Conservation (phyloP, 2,888 invertebrate species). For the Sialis lutaria region DNA sequence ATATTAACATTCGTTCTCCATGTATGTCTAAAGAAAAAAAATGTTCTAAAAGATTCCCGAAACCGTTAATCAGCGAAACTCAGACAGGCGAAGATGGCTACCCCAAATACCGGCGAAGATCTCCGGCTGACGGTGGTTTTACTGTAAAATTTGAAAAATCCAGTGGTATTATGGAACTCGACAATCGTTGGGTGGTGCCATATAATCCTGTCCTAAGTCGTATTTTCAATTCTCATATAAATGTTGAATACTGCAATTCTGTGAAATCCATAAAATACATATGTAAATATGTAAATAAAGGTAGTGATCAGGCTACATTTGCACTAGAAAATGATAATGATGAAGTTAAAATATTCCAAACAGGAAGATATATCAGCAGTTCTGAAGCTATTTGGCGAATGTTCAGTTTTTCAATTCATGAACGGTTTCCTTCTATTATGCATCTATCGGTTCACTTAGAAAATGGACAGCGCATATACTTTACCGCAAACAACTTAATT, state of each 20-base stretch:
- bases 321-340: background rate
- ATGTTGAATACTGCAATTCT: slow-evolving; percentile 3
- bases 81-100: slow-evolving; percentile 14
- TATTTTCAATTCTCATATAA: background rate
- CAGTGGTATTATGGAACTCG: background rate
- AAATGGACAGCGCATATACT: slow-evolving; percentile 9
- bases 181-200: slow-evolving; percentile 5
- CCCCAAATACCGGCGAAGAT: slow-evolving; percentile 15
- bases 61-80: slow-evolving; percentile 2
- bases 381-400: slow-evolving; percentile 2
- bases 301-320: slow-evolving; percentile 1
- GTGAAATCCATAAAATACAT: background rate
- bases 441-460: slow-evolving; percentile 2
- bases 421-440: background rate
- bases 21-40: slow-evolving; percentile 16
- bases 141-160: background rate
- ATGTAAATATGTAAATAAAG: slow-evolving; percentile 1
- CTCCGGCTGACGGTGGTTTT: background rate
- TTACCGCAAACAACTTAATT: slow-evolving; percentile 9
- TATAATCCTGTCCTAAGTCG: slow-evolving; percentile 1
- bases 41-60: slow-evolving; percentile 8
- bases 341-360: background rate
- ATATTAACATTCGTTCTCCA: slow-evolving; percentile 9
- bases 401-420: slow-evolving; percentile 1
- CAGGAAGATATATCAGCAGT: slow-evolving; percentile 2